phyloP scores from a whole-genome alignment of 2,113 vertebrate species.

The Dermatemys mawii region DNA sequence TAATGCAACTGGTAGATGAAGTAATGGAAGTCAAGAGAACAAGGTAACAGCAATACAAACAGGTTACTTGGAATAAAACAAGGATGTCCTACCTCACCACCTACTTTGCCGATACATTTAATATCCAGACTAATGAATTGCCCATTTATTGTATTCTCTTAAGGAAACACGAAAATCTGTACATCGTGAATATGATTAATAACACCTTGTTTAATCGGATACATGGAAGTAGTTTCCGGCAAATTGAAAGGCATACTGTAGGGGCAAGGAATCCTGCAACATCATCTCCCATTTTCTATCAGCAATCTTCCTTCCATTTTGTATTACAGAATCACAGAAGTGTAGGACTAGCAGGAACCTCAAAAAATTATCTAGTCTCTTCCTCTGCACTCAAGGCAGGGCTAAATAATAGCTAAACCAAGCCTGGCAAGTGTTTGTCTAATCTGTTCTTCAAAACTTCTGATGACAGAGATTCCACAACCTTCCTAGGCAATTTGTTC shows the following conservation, averaged over 20 bases:
- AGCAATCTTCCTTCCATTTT: neutral
- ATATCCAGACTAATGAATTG: neutral
- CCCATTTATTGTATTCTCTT: neutral
- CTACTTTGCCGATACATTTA: rapidly evolving
- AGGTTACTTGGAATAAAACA: neutral
- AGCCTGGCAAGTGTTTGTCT: neutral
- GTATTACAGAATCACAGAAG: neutral
- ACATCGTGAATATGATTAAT: neutral
- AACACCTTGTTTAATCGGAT: neutral
- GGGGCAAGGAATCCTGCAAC: neutral
- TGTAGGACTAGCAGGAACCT: neutral
- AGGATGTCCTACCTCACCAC: neutral
- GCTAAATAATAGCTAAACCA: neutral
- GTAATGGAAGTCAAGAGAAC: neutral
- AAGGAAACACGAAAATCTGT: neutral
- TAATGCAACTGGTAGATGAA: neutral
- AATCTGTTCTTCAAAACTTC: neutral
- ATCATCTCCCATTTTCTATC: neutral
- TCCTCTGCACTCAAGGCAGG: neutral
- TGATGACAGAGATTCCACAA: neutral
- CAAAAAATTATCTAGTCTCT: neutral
- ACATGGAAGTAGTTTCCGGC: neutral
- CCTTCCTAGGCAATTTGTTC: neutral
- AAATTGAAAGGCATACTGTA: neutral
- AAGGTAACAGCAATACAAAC: neutral